phyloP scores from a whole-genome alignment of 2,888 invertebrate species.

The Papilio gigon region DNA sequence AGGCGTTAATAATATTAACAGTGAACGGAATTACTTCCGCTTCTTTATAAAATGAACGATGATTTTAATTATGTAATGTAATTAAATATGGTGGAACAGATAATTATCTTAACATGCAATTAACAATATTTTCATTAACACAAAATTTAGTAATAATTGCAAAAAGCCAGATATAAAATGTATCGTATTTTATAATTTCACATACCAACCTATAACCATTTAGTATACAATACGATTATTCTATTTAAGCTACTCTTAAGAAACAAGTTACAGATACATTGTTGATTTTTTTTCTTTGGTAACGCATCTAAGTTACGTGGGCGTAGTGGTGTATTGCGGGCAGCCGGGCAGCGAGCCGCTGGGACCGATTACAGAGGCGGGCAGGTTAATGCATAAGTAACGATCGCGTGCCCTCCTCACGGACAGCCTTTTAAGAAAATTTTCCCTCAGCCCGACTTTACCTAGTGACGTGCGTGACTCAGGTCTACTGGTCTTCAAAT shows the following conservation, averaged over 20 bases:
- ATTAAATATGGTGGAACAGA: background rate
- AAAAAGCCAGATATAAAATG: no score
- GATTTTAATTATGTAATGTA: background rate
- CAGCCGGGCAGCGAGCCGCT: constrained; percentile 54
- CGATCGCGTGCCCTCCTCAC: constrained; percentile 72
- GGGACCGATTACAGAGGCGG: constrained; percentile 80
- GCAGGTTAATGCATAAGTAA: constrained; percentile 84
- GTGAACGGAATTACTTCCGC: constrained; percentile 13
- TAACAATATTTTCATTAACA: constrained; percentile 42
- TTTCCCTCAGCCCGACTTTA: constrained; percentile 51
- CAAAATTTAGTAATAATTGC: background rate
- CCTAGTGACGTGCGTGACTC: constrained; percentile 40
- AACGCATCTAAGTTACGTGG: constrained; percentile 49
- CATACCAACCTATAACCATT: background rate
- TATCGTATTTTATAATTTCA: no score
- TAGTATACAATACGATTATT: background rate
- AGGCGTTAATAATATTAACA: constrained; percentile 7
- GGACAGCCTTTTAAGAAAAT: constrained; percentile 69
- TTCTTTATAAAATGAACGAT: background rate
- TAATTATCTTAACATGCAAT: background rate
- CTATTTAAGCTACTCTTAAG: background rate
- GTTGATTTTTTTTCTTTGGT: constrained; percentile 55
- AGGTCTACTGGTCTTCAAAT: constrained; percentile 40
- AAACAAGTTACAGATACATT: constrained; percentile 54
- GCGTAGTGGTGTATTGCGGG: constrained; percentile 60